Evolutionary conservation across 2,797 vertebrate genomes (phyloP).

Genomic region (Amazona ochrocephala): DNA sequence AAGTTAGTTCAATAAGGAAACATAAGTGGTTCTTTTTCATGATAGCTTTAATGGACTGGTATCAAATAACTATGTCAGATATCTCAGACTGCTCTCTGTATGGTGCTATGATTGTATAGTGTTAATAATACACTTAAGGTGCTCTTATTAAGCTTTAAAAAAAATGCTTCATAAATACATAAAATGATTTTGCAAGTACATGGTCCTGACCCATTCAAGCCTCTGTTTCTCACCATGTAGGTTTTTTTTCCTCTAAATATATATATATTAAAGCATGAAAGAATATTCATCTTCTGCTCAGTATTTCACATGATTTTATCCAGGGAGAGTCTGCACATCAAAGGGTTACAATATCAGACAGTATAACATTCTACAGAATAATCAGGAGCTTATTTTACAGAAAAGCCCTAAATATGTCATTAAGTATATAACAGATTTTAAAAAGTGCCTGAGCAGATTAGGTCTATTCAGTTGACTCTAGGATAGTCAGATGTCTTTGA

Average conservation of each 20-base stretch:
- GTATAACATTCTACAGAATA: background rate
- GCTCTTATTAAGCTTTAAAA: background rate
- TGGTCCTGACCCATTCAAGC: background rate
- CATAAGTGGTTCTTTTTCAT: background rate
- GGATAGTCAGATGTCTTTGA: background rate
- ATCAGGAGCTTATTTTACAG: background rate
- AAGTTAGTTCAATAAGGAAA: background rate
- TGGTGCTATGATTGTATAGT: background rate
- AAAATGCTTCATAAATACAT: background rate
- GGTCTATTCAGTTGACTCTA: background rate
- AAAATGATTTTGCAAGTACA: background rate
- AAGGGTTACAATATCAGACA: background rate
- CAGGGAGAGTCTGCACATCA: background rate
- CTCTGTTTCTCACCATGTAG: background rate
- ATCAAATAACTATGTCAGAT: background rate
- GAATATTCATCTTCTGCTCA: background rate
- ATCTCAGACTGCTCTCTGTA: background rate
- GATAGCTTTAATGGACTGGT: background rate
- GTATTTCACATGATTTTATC: background rate
- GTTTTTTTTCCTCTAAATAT: background rate
- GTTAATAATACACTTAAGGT: background rate
- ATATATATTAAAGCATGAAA: background rate
- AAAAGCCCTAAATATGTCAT: background rate
- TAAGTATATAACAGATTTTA: background rate
- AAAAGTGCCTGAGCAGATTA: background rate